Conservation (phyloP, 2,888 invertebrate species). For the Byasa hedistus region DNA sequence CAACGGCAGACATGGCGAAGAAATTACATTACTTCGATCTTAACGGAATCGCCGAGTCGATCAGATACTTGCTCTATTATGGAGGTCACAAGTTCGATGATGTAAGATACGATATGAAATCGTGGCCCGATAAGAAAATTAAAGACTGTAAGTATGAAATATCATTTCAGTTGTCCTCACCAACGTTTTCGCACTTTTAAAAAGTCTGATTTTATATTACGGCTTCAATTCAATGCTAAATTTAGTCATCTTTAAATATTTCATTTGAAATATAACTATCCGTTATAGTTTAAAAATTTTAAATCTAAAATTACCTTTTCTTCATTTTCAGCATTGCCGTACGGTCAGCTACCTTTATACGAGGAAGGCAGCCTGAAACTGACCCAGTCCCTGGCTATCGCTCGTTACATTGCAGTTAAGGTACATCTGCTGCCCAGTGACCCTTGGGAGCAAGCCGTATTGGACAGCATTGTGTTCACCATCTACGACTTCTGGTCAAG, state of each 20-base stretch:
- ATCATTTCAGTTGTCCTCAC: not conserved
- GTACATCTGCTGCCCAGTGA: constrained; percentile 68
- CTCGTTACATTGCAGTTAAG: constrained; percentile 73
- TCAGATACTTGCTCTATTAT: constrained; percentile 62
- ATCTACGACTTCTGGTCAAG: constrained; percentile 72
- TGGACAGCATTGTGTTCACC: constrained; percentile 68
- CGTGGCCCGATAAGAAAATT: constrained; percentile 53
- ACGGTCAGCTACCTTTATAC: constrained; percentile 60
- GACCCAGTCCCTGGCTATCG: constrained; percentile 70
- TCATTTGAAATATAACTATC: too few species aligned
- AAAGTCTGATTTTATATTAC: too few species aligned
- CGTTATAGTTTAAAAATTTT: too few species aligned
- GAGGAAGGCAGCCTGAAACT: constrained; percentile 53
- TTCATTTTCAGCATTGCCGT: constrained; percentile 49
- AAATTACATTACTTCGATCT: constrained; percentile 54
- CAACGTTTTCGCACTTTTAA: not conserved
- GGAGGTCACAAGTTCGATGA: constrained; percentile 64
- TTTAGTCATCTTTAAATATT: too few species aligned
- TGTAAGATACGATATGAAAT: constrained; percentile 44
- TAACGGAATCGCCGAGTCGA: constrained; percentile 56
- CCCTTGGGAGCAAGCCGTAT: constrained; percentile 68
- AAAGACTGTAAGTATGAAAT: constrained; percentile 56
- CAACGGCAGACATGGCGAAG: constrained; percentile 42
- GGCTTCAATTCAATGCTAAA: too few species aligned
- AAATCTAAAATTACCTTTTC: too few species aligned